A percentile compares a stretch with the other conserved stretches of the same genome.
phyloP scores from a whole-genome alignment of 1,140 invertebrate genomes.

The Manduca sexta region DNA sequence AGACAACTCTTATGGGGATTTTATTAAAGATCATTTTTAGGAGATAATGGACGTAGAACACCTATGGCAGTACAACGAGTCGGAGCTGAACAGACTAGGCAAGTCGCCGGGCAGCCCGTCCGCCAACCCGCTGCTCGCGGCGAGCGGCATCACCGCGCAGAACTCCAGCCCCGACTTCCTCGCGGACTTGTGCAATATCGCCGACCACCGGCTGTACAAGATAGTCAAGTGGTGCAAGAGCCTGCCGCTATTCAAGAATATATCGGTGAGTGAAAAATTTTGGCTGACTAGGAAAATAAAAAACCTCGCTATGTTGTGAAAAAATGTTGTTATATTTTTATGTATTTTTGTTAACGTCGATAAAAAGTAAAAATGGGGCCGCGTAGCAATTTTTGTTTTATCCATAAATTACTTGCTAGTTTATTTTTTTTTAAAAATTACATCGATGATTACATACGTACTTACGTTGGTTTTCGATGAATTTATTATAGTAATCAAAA shows the following conservation, averaged over 20 bases:
- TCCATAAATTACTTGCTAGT: too few relatives aligned
- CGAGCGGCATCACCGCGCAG: conserved; percentile 75
- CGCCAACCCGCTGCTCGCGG: conserved; percentile 76
- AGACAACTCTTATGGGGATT: too few relatives aligned
- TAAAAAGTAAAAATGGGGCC: too few relatives aligned
- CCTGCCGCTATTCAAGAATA: conserved; percentile 96
- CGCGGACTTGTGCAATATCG: conserved; percentile 92
- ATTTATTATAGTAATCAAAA: too few relatives aligned
- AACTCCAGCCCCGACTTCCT: conserved; percentile 88
- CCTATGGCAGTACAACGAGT: conserved; percentile 92
- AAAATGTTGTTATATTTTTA: too few relatives aligned
- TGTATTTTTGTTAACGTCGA: too few relatives aligned
- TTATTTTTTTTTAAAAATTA: too few relatives aligned
- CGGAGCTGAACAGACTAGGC: conserved; percentile 76
- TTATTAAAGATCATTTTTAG: conserved; percentile 72
- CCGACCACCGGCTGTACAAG: conserved; percentile 96
- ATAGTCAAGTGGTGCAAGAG: conserved; percentile 99
- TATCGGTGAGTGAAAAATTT: conserved; percentile 89
- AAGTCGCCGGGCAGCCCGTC: conserved; percentile 58
- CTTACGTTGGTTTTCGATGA: too few relatives aligned
- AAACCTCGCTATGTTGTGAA: too few relatives aligned
- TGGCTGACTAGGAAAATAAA: too few relatives aligned
- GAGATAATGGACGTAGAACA: conserved; percentile 97
- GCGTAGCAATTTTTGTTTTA: too few relatives aligned
- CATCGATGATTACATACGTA: too few relatives aligned